Conservation (phyloP, 2,888 invertebrate species). For the Galerucella calmariensis region DNA sequence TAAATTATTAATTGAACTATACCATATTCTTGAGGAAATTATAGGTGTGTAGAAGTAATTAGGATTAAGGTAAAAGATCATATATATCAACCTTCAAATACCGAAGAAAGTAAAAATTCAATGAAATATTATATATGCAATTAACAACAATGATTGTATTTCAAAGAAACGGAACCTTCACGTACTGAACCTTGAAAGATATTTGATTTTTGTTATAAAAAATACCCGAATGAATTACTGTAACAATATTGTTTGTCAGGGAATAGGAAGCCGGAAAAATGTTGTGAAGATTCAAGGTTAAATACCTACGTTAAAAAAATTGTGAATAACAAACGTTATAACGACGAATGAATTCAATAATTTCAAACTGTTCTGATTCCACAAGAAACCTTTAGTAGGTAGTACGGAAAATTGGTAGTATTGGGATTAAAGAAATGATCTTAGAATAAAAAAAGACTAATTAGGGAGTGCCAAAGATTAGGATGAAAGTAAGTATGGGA, state of each 20-base stretch:
- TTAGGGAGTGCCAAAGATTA: too few relatives aligned
- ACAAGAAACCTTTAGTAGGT: too few relatives aligned
- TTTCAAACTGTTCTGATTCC: too few relatives aligned
- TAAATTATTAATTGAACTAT: too few relatives aligned
- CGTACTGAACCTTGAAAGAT: background rate
- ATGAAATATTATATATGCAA: background rate
- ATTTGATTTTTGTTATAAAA: background rate
- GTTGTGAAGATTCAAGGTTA: background rate
- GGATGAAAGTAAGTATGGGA: too few relatives aligned
- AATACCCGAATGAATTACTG: background rate
- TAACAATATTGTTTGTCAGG: background rate
- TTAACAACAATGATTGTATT: background rate
- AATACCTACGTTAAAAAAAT: too few relatives aligned
- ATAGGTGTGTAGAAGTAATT: background rate
- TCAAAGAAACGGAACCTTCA: background rate
- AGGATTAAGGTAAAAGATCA: background rate
- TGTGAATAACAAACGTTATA: background rate
- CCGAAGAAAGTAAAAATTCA: background rate
- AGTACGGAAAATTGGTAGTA: too few relatives aligned
- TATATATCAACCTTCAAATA: background rate
- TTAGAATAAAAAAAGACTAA: too few relatives aligned
- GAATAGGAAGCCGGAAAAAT: slow-evolving; percentile 1
- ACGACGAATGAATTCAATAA: too few relatives aligned
- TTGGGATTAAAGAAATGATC: too few relatives aligned
- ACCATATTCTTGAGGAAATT: background rate